Conservation (phyloP, 2,888 invertebrate genomes). For the Pandemis corylana region DNA sequence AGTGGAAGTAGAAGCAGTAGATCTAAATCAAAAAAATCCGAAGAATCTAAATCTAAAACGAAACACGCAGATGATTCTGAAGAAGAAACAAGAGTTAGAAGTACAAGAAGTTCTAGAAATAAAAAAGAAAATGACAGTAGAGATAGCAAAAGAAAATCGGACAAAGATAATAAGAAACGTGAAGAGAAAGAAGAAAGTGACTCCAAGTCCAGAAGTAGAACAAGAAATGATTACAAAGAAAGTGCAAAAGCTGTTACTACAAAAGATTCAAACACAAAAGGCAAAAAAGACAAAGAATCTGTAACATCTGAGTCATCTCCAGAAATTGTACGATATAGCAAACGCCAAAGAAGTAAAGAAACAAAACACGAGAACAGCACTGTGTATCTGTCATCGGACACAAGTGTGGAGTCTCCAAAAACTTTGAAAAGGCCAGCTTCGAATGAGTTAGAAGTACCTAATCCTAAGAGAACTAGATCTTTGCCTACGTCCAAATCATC, state of each 20-base stretch:
- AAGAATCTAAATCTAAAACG: slow-evolving; percentile 27
- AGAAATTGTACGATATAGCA: slow-evolving; percentile 62
- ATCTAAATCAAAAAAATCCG: slow-evolving; percentile 31
- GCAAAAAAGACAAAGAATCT: slow-evolving; percentile 38
- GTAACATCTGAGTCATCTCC: slow-evolving; percentile 48
- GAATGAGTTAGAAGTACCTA: slow-evolving; percentile 53
- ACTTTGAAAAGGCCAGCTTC: slow-evolving; percentile 58
- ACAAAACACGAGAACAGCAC: slow-evolving; percentile 61
- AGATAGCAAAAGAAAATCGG: slow-evolving; percentile 30
- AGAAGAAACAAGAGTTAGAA: slow-evolving; percentile 31
- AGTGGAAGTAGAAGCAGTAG: slow-evolving; percentile 34
- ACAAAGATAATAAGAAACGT: slow-evolving; percentile 29
- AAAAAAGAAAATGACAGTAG: slow-evolving; percentile 40
- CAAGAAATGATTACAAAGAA: slow-evolving; percentile 25
- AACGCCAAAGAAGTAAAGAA: slow-evolving; percentile 56
- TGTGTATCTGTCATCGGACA: slow-evolving; percentile 66
- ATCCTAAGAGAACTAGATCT: slow-evolving; percentile 59
- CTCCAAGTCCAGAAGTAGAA: slow-evolving; percentile 25
- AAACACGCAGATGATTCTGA: not conserved
- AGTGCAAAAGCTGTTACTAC: slow-evolving; percentile 40
- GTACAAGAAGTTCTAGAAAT: slow-evolving; percentile 43
- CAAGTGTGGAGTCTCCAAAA: slow-evolving; percentile 58
- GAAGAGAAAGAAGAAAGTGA: slow-evolving; percentile 45
- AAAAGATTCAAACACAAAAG: slow-evolving; percentile 39
- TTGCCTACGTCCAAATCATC: slow-evolving; percentile 45